Percentiles rank a stretch among this genome's conserved stretches.
Conservation (phyloP, 2,113 vertebrate species). For the Gavialis gangeticus region DNA sequence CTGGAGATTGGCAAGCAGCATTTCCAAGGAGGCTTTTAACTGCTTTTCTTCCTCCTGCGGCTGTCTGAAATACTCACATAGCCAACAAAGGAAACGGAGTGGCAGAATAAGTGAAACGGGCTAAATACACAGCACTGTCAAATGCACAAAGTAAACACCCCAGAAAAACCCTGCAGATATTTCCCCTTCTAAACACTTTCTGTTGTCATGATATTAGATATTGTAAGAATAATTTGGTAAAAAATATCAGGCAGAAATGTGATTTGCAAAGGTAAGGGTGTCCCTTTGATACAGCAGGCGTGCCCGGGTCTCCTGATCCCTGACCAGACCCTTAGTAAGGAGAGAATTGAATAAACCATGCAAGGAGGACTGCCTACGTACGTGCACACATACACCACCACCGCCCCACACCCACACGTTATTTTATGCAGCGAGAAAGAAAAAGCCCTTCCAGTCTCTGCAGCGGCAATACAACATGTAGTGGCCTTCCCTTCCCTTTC, state of each 20-base stretch:
- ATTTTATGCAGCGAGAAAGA: not conserved
- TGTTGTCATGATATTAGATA: not conserved
- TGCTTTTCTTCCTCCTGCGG: not conserved
- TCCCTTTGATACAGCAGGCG: not conserved
- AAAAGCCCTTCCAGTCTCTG: not conserved
- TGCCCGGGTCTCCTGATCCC: accelerated
- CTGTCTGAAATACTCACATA: not conserved
- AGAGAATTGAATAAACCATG: not conserved
- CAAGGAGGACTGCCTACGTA: not conserved
- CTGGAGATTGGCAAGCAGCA: not conserved
- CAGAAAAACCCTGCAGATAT: not conserved
- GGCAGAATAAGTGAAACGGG: not conserved
- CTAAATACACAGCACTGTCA: not conserved
- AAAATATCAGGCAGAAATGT: not conserved
- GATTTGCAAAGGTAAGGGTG: not conserved
- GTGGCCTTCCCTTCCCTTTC: not conserved
- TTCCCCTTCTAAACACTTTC: not conserved
- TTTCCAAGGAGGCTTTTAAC: not conserved
- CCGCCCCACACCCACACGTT: not conserved
- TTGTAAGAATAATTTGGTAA: not conserved
- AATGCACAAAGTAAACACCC: not conserved
- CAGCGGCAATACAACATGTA: accelerated
- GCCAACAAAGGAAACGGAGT: not conserved
- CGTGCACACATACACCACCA: not conserved
- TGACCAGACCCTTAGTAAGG: not conserved